Percentiles rank a stretch among this genome's conserved stretches.
These are phyloP conservation scores for Diplolepis rosae DNA, from an alignment of 2,888 invertebrate species.

Conservation along the genomic window DNA sequence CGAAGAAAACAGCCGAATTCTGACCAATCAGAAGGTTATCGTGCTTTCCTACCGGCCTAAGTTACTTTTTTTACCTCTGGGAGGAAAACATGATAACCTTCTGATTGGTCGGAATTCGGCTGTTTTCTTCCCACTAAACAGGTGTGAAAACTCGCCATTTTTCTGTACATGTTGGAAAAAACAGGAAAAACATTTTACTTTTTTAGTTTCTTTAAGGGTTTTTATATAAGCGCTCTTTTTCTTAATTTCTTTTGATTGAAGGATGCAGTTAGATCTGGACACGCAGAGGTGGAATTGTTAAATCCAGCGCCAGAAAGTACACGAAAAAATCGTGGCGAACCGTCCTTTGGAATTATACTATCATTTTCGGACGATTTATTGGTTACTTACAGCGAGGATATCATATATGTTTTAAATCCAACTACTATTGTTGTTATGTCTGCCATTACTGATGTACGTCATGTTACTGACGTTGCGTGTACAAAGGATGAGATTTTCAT, in stretches of 20 bases:
- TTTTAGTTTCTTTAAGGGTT: no score
- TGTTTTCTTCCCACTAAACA: no score
- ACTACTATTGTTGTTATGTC: constrained; percentile 72
- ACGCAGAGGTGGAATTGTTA: constrained; percentile 81
- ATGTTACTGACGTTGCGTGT: constrained; percentile 76
- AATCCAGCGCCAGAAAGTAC: constrained; percentile 78
- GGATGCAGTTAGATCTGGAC: constrained; percentile 68
- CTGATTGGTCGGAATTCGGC: no score
- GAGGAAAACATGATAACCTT: no score
- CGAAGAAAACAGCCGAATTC: no score
- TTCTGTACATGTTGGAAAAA: no score
- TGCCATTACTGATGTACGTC: constrained; percentile 64
- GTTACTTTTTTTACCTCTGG: no score
- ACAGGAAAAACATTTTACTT: no score
- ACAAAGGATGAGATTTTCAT: constrained; percentile 87
- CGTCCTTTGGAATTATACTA: constrained; percentile 79
- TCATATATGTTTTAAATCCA: constrained; percentile 86
- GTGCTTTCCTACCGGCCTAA: no score
- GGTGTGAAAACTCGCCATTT: no score
- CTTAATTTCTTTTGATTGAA: constrained; percentile 42
- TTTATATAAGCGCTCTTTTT: not conserved
- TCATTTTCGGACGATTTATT: constrained; percentile 84
- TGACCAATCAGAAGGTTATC: no score
- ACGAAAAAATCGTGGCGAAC: constrained; percentile 74
- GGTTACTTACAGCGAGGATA: constrained; percentile 82